Evolutionary conservation across 2,113 vertebrate genomes (phyloP).

Genomic region (Panthera tigris): DNA sequence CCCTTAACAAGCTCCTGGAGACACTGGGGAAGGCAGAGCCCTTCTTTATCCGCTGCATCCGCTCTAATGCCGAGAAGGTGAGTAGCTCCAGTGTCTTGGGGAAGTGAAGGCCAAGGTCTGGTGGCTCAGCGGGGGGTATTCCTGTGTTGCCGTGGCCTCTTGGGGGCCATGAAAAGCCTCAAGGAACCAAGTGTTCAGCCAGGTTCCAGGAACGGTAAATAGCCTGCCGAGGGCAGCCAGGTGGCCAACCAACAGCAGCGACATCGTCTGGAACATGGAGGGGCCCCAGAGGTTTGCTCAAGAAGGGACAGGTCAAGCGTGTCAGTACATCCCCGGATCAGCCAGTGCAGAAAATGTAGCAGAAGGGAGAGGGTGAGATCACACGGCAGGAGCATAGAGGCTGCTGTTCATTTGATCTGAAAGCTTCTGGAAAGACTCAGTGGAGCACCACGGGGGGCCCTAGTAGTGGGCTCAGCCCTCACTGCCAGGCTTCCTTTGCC

Average conservation of each 20-base stretch:
- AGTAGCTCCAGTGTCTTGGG: accelerated
- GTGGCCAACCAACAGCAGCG: not conserved
- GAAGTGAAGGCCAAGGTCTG: not conserved
- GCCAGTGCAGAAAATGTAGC: not conserved
- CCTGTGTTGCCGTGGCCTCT: not conserved
- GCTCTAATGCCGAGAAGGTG: constrained; percentile 98
- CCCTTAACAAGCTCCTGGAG: constrained; percentile 95
- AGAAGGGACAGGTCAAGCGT: not conserved
- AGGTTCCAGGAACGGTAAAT: not conserved
- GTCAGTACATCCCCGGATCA: not conserved
- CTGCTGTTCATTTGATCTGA: not conserved
- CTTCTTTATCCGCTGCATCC: constrained; percentile 98
- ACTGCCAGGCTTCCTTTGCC: not conserved
- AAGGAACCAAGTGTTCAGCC: not conserved
- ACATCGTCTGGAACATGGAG: not conserved
- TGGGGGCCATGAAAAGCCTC: not conserved
- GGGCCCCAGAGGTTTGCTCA: not conserved
- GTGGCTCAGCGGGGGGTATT: not conserved
- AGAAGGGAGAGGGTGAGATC: not conserved
- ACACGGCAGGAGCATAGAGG: not conserved
- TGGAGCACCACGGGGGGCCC: not conserved
- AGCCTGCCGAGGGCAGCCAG: not conserved
- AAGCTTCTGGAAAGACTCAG: not conserved
- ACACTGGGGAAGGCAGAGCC: constrained; percentile 95
- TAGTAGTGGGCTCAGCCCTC: not conserved